Evolutionary conservation across 2,113 vertebrate genomes (phyloP).

Genomic region (Malurus elegans): DNA sequence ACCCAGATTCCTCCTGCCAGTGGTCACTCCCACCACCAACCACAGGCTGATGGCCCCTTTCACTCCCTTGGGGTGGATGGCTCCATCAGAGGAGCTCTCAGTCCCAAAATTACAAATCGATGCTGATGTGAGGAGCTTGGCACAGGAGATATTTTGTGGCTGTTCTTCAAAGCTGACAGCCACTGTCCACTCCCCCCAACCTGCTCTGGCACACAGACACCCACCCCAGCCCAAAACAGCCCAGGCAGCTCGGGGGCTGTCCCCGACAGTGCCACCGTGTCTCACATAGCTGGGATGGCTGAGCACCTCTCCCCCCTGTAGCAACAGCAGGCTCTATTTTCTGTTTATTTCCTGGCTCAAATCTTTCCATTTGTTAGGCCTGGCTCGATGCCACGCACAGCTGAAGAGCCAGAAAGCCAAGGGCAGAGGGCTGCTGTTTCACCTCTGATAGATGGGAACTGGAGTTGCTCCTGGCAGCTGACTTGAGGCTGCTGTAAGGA

Average conservation of each 20-base stretch:
- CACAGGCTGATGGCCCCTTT: background rate
- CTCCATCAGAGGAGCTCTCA: background rate
- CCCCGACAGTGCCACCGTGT: background rate
- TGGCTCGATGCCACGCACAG: background rate
- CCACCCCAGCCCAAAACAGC: background rate
- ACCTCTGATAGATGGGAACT: slow-evolving; percentile 32
- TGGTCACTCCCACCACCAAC: background rate
- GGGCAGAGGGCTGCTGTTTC: slow-evolving; percentile 48
- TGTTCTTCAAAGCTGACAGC: background rate
- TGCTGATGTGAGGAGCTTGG: background rate
- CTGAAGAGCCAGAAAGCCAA: slow-evolving; percentile 31
- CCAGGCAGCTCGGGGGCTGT: background rate
- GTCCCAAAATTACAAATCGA: background rate
- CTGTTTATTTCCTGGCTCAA: slow-evolving; percentile 30
- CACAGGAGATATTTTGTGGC: background rate
- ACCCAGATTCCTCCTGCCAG: background rate
- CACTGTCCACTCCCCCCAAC: background rate
- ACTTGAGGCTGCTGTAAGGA: background rate
- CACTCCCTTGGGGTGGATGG: background rate
- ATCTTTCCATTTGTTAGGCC: background rate
- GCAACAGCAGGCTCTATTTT: background rate
- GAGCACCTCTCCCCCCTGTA: background rate
- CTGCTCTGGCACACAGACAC: background rate
- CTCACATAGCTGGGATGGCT: background rate
- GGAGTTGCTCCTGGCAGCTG: slow-evolving; percentile 25